Percentiles rank a stretch among this genome's conserved stretches.
Conservation (phyloP, 1,140 invertebrate genomes). For the Drosophila navojoa region DNA sequence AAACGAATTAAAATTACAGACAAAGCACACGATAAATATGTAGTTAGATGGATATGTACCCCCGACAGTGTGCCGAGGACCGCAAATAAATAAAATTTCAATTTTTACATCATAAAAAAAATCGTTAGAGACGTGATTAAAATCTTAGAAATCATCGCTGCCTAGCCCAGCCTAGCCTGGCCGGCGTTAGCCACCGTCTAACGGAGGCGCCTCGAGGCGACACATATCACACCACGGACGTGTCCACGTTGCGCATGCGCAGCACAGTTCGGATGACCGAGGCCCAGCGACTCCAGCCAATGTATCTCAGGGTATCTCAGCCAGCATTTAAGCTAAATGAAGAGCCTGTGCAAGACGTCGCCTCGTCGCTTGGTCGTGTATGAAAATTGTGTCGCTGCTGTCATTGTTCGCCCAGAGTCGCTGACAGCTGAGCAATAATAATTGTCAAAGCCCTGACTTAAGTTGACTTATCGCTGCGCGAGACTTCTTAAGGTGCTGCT, state of each 20-base stretch:
- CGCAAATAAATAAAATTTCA: constrained; percentile 72
- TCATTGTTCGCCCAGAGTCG: constrained; percentile 19
- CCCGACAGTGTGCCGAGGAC: constrained; percentile 27
- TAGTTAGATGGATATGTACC: constrained; percentile 23
- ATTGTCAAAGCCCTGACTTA: constrained; percentile 75
- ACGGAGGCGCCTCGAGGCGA: constrained; percentile 64
- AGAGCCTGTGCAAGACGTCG: constrained; percentile 14
- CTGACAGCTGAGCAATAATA: constrained; percentile 76
- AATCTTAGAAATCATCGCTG: constrained; percentile 59
- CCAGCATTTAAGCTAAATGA: constrained; percentile 49
- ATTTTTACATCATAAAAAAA: constrained; percentile 77
- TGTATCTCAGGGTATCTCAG: constrained; percentile 42
- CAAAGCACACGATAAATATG: constrained; percentile 25
- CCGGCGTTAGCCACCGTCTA: constrained; percentile 1
- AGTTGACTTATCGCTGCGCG: constrained; percentile 62
- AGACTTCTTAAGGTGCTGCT: constrained; percentile 40
- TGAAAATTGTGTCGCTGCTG: constrained; percentile 26
- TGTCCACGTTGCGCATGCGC: constrained; percentile 70
- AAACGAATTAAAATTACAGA: constrained; percentile 69
- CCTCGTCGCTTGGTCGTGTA: constrained; percentile 23
- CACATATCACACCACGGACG: constrained; percentile 69
- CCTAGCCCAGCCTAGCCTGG: constrained; percentile 5
- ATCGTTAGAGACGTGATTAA: constrained; percentile 76
- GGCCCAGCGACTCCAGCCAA: neutral
- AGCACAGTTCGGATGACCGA: neutral